Evolutionary conservation across 2,113 vertebrate genomes (phyloP).

Genomic region (Crocuta crocuta): DNA sequence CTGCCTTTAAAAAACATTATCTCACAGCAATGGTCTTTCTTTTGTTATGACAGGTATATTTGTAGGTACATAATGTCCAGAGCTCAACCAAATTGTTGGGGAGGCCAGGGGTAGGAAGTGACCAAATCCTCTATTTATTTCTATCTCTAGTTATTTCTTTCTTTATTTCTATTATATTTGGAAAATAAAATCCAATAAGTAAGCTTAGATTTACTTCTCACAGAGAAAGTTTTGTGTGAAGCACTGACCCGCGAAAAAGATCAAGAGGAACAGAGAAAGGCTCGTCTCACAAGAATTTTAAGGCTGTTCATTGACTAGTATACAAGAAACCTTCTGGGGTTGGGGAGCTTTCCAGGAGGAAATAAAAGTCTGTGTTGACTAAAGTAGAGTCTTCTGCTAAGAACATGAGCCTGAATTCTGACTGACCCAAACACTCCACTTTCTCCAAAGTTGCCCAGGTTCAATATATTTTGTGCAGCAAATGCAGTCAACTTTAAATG

Average conservation of each 20-base stretch:
- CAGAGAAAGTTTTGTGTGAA: not conserved
- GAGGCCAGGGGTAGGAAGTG: not conserved
- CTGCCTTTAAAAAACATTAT: not conserved
- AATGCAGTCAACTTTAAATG: constrained; percentile 36
- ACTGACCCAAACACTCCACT: not conserved
- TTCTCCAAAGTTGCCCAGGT: not conserved
- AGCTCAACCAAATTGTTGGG: not conserved
- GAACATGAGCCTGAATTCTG: not conserved
- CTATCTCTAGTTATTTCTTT: not conserved
- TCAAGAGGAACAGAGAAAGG: not conserved
- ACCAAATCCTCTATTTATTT: not conserved
- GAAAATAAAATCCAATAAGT: not conserved
- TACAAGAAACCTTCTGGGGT: not conserved
- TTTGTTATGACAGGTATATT: not conserved
- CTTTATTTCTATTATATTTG: not conserved
- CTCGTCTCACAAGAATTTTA: not conserved
- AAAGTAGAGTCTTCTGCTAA: not conserved
- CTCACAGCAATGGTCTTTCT: not conserved
- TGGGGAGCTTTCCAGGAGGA: not conserved
- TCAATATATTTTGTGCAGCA: not conserved
- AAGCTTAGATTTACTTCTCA: not conserved
- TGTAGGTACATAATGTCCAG: not conserved
- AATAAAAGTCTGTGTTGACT: not conserved
- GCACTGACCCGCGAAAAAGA: not conserved
- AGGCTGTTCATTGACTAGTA: not conserved